These are phyloP conservation scores for Sweltsa coloradensis DNA, from an alignment of 1,140 invertebrate genomes.

Conservation along the genomic window DNA sequence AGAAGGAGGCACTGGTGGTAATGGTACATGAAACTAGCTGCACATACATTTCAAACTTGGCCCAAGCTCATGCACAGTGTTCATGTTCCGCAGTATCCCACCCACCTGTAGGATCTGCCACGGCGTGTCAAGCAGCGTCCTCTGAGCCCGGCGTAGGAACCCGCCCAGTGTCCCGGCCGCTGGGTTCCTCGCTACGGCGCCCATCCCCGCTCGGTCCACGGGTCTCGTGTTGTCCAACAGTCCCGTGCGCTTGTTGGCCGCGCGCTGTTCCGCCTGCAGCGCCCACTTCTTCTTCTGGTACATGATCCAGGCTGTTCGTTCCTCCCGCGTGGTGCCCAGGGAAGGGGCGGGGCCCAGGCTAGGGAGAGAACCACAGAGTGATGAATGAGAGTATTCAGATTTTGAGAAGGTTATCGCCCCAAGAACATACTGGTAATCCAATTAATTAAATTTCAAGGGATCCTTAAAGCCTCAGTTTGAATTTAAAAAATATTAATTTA, in stretches of 20 bases:
- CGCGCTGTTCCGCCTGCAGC: conserved; percentile 64
- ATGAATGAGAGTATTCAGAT: too few species aligned
- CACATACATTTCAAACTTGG: background rate
- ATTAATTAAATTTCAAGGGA: too few species aligned
- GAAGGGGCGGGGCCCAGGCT: conserved; percentile 72
- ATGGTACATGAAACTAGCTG: too few species aligned
- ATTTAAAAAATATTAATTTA: too few species aligned
- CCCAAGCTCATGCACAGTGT: background rate
- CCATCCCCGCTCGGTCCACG: background rate
- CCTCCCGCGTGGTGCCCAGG: conserved; percentile 57
- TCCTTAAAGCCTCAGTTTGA: too few species aligned
- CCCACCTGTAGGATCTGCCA: conserved; percentile 86
- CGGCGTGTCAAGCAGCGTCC: conserved; percentile 66
- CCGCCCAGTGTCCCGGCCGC: conserved; percentile 54
- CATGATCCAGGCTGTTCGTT: conserved; percentile 60
- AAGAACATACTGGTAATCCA: too few species aligned
- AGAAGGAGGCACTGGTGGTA: too few species aligned
- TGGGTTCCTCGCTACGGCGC: conserved; percentile 27
- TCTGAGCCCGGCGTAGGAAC: conserved; percentile 70
- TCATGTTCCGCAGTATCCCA: conserved; percentile 1
- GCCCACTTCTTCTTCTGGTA: conserved; percentile 95
- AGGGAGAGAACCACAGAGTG: too few species aligned
- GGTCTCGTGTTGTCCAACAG: conserved; percentile 9
- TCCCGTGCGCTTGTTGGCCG: conserved; percentile 39
- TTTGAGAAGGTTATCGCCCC: too few species aligned